Evolutionary conservation across 1,140 invertebrate species (phyloP).

Genomic region (Nylanderia fulva): DNA sequence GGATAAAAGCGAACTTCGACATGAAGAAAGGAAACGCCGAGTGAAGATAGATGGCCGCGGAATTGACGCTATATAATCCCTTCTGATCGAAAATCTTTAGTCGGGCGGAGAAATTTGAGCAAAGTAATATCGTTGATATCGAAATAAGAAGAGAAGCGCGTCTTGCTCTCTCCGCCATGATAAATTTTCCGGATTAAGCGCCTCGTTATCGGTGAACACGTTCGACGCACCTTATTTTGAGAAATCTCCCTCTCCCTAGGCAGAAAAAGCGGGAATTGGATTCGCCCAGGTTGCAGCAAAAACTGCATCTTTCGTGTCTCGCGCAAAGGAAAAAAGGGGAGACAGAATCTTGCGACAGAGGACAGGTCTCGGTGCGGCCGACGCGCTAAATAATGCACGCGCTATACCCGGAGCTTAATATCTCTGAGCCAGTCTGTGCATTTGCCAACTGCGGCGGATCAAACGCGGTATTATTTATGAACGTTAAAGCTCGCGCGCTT

Average conservation of each 20-base stretch:
- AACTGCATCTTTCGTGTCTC: conserved; percentile 32
- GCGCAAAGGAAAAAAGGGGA: background rate
- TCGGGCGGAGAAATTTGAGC: background rate
- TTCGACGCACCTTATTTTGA: conserved; percentile 44
- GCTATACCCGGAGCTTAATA: conserved; percentile 77
- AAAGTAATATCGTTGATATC: background rate
- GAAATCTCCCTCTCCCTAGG: conserved; percentile 5
- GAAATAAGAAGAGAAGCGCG: conserved; percentile 49
- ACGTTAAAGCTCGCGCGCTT: conserved; percentile 58
- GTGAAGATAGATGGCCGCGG: conserved; percentile 37
- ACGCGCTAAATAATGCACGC: conserved; percentile 80
- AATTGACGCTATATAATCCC: background rate
- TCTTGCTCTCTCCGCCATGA: conserved; percentile 27
- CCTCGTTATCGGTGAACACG: conserved; percentile 58
- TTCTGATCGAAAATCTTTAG: background rate
- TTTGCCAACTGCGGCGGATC: conserved; percentile 69
- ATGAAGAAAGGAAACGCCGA: conserved; percentile 37
- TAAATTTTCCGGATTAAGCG: conserved; percentile 58
- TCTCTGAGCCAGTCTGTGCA: conserved; percentile 72
- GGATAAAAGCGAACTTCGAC: conserved; percentile 31
- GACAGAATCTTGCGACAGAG: conserved; percentile 46
- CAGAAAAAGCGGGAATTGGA: conserved; percentile 48
- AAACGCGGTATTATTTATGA: conserved; percentile 79
- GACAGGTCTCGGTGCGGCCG: conserved; percentile 62
- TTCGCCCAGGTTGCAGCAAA: conserved; percentile 40